These are phyloP conservation scores for Crocuta crocuta DNA, from an alignment of 2,113 vertebrate genomes.

Conservation along the genomic window DNA sequence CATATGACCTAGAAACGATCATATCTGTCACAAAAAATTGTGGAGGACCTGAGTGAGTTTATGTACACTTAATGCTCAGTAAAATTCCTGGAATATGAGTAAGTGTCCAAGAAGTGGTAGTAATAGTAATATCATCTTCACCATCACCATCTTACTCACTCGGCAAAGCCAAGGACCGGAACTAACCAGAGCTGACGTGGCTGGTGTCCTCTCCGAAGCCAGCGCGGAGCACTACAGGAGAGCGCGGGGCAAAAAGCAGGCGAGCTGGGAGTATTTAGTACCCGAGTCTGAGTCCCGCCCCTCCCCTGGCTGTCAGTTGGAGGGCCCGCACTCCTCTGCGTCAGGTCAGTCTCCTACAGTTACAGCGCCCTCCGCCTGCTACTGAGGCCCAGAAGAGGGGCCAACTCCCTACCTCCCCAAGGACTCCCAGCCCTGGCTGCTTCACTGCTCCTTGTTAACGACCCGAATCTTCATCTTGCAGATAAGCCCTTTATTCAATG, in stretches of 20 bases:
- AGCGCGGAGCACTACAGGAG: background rate
- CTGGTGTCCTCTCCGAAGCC: background rate
- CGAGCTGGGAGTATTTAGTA: background rate
- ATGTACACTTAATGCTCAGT: accelerated
- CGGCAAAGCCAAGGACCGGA: background rate
- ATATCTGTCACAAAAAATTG: background rate
- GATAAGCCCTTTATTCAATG: background rate
- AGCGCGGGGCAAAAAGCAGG: background rate
- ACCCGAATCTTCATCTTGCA: background rate
- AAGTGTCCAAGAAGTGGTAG: background rate
- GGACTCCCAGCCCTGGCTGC: background rate
- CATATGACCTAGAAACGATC: background rate
- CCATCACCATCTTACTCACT: background rate
- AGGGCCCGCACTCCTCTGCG: background rate
- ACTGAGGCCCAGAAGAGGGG: background rate
- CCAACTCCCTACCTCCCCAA: background rate
- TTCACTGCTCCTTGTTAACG: background rate
- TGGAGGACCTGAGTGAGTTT: background rate
- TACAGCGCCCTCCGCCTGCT: background rate
- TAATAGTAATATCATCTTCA: background rate
- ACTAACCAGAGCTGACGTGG: background rate
- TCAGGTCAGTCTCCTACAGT: background rate
- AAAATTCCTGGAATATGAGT: background rate
- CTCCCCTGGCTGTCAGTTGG: background rate
- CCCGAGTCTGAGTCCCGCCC: background rate